These are phyloP conservation scores for Mustelus asterias DNA, from an alignment of 2,113 vertebrate genomes.

Conservation along the genomic window DNA sequence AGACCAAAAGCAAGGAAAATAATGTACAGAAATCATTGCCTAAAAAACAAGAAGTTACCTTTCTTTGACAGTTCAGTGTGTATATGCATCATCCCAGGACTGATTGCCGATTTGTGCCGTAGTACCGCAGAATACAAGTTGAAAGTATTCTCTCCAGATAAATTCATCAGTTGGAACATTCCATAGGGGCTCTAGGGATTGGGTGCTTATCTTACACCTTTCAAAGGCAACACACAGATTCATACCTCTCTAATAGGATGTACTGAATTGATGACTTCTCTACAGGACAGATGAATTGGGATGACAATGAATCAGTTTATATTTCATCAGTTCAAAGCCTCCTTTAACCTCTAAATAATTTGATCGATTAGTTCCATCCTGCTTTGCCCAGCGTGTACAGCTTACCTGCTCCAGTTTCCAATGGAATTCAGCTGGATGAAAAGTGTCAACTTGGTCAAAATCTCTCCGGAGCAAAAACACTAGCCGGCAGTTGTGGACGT, in stretches of 20 bases:
- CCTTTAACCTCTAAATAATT: neutral
- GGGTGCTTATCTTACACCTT: neutral
- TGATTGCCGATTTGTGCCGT: neutral
- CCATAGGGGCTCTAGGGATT: neutral
- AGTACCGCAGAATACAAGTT: neutral
- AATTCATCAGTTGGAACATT: neutral
- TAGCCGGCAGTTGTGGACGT: slow-evolving; percentile 90
- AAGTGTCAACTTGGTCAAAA: slow-evolving; percentile 85
- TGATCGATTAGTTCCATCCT: neutral
- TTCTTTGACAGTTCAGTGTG: neutral
- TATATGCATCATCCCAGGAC: neutral
- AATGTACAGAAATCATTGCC: neutral
- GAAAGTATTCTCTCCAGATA: neutral
- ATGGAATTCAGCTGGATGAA: slow-evolving; percentile 92
- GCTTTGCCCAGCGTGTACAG: too few relatives aligned
- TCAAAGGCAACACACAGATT: neutral
- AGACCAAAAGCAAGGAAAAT: neutral
- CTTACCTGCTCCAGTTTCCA: slow-evolving; percentile 97
- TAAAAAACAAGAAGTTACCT: neutral
- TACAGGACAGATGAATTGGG: neutral
- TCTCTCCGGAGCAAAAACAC: slow-evolving; percentile 90
- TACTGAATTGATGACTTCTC: neutral
- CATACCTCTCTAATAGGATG: neutral
- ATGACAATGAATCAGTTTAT: neutral
- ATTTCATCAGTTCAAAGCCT: neutral